Evolutionary conservation across 2,888 invertebrate species (phyloP), one percentile per base, ranked within the genome.

Genomic region (Terebella lapidaria): DNA sequence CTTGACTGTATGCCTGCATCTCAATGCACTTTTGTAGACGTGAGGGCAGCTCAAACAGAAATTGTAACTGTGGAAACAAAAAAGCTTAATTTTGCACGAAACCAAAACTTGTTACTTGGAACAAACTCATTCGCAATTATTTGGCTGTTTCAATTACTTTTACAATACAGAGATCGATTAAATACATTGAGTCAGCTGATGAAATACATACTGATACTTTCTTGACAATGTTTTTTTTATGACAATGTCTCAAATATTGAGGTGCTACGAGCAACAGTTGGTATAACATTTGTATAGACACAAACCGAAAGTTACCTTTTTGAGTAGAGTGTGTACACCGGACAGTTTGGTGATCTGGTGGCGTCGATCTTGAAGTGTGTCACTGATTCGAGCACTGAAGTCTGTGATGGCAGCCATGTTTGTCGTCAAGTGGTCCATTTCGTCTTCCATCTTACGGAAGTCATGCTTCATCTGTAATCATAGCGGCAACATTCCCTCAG

Each of bases 381-480:
- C 55, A 84, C 87, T 78, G 87, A 91, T 74, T 87, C 89, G 80
- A 86, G 86, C 71, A 89, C 90, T 71, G 90, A 94, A 94, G 0
- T 89, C 85, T 2, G 94, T 94, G 45, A 97, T 95, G 53, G 90
- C 87, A 30, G 89, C 87, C 90, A 97, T 96, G 77, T 96, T 96
- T 67, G 88, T 88, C 26, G 91, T 91, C 0, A 99, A 81, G 59
- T 90, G 86, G 77, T 93, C 93, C 92, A 99, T 96, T 83, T 95
- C 95, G 71, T 91, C 90, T 81, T 99, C 97, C 94, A 99, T 96
- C 81, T 92, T 90, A 77, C 91, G 91, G 76, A 99, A 97, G 83
- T 99, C 96, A 61, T 89, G 91, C 79, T 97, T 92, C 95, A 99
- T 99, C 78, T 83, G 42, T 15, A n/a, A n/a, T n/a, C 22, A 80